Conservation (phyloP, 1,140 invertebrate genomes). For the Aphidius gifuensis region DNA sequence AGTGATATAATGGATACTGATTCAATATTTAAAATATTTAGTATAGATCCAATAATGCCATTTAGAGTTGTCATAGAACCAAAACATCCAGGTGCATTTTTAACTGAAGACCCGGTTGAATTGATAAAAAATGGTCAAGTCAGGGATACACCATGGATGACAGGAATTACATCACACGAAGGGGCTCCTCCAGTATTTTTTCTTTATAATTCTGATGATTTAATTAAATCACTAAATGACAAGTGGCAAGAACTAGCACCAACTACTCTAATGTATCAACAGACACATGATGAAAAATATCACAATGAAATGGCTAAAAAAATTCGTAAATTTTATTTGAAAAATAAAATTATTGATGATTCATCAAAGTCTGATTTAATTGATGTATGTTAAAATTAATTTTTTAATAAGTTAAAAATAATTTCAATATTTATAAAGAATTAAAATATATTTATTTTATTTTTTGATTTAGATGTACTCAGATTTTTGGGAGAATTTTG, state of each 20-base stretch:
- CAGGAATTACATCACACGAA: slow-evolving; percentile 65
- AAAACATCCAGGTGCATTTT: slow-evolving; percentile 61
- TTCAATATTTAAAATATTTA: slow-evolving; percentile 49
- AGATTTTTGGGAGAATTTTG: slow-evolving; percentile 64
- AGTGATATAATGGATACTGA: slow-evolving; percentile 42
- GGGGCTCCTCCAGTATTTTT: slow-evolving; percentile 54
- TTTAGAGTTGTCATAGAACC: slow-evolving; percentile 70
- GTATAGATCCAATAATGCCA: slow-evolving; percentile 69
- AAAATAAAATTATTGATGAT: slow-evolving; percentile 50
- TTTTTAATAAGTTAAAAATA: not conserved
- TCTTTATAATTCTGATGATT: not conserved
- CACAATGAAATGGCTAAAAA: slow-evolving; percentile 50
- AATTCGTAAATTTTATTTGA: slow-evolving; percentile 63
- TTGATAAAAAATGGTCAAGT: slow-evolving; percentile 49
- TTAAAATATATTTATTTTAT: not conserved
- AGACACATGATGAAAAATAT: slow-evolving; percentile 50
- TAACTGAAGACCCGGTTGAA: slow-evolving; percentile 58
- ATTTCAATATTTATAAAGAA: too few relatives aligned
- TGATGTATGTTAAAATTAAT: slow-evolving; percentile 51
- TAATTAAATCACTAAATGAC: slow-evolving; percentile 47
- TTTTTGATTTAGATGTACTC: slow-evolving; percentile 49
- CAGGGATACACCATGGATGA: slow-evolving; percentile 62
- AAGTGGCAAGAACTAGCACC: slow-evolving; percentile 60
- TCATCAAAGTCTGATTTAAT: slow-evolving; percentile 53
- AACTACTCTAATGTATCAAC: slow-evolving; percentile 60